Conservation (phyloP, 2,797 vertebrate genomes). For the Channa striata region DNA sequence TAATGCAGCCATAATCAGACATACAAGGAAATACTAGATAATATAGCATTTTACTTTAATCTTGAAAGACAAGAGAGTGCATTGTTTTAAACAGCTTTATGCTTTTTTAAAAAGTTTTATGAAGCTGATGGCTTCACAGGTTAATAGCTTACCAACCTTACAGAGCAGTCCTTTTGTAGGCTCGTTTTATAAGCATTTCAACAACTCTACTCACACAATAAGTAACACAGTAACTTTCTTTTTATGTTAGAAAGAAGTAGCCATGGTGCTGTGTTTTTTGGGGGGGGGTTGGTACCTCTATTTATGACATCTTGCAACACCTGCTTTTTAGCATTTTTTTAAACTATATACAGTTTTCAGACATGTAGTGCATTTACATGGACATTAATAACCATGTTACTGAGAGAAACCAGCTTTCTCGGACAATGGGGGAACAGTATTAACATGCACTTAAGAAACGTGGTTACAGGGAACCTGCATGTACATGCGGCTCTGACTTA, state of each 20-base stretch:
- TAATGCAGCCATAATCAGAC: neutral
- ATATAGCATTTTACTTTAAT: conserved; percentile 4
- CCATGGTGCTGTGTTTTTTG: neutral
- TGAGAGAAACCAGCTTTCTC: too few relatives aligned
- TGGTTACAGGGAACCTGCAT: too few relatives aligned
- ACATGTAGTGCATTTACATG: too few relatives aligned
- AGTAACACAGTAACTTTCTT: conserved; percentile 32
- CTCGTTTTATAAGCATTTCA: conserved; percentile 7
- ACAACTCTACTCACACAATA: conserved; percentile 23
- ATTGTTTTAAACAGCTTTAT: conserved; percentile 5
- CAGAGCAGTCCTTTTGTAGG: neutral
- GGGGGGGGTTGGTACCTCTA: too few relatives aligned
- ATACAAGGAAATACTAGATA: neutral
- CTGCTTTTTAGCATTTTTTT: neutral
- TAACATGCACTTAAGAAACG: too few relatives aligned
- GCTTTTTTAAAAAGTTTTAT: conserved; percentile 21
- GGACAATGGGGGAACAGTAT: too few relatives aligned
- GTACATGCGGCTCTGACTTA: too few relatives aligned
- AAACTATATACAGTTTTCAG: neutral
- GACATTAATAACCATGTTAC: too few relatives aligned
- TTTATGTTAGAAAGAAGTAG: neutral
- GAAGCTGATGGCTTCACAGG: neutral
- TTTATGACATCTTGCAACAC: neutral
- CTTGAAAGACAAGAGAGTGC: neutral
- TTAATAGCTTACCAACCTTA: conserved; percentile 43